Evolutionary conservation across 2,888 invertebrate species (phyloP).

Genomic region (Stenichneumon culpator): DNA sequence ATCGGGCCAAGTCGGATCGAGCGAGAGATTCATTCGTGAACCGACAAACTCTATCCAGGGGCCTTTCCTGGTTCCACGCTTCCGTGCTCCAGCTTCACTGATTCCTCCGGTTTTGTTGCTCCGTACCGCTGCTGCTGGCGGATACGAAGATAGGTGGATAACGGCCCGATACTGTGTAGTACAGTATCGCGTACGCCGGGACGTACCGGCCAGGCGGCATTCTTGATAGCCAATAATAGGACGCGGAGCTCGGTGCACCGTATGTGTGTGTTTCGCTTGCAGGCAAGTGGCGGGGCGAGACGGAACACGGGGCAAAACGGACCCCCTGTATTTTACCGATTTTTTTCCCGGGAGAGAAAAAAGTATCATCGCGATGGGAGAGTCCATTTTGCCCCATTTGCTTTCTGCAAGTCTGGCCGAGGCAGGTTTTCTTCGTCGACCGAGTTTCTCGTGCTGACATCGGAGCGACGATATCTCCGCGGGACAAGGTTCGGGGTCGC

Average conservation of each 20-base stretch:
- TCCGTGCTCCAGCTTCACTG: constrained; percentile 39
- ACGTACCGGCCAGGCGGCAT: constrained; percentile 46
- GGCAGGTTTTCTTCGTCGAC: constrained; percentile 9
- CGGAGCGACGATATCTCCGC: constrained; percentile 3
- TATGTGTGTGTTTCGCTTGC: too few relatives aligned
- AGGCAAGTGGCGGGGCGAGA: too few relatives aligned
- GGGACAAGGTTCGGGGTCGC: background rate
- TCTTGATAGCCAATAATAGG: constrained; percentile 63
- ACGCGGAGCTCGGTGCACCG: constrained; percentile 30
- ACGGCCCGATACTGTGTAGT: constrained; percentile 42
- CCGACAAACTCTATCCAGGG: constrained; percentile 44
- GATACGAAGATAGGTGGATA: constrained; percentile 36
- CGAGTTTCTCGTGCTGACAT: constrained; percentile 1
- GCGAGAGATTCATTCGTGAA: constrained; percentile 38
- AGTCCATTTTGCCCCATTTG: too few relatives aligned
- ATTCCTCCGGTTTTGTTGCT: constrained; percentile 50
- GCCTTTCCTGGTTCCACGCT: constrained; percentile 55
- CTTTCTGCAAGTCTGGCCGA: too few relatives aligned
- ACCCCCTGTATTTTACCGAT: background rate
- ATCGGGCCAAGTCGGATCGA: constrained; percentile 45
- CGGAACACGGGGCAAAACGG: too few relatives aligned
- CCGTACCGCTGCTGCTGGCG: constrained; percentile 36
- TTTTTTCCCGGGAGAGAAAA: too few relatives aligned
- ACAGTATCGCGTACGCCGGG: constrained; percentile 48
- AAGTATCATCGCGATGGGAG: too few relatives aligned